A percentile compares a stretch with the other conserved stretches of the same genome.
Evolutionary conservation across 2,113 vertebrate genomes (phyloP).

Genomic region (Raja brachyura): DNA sequence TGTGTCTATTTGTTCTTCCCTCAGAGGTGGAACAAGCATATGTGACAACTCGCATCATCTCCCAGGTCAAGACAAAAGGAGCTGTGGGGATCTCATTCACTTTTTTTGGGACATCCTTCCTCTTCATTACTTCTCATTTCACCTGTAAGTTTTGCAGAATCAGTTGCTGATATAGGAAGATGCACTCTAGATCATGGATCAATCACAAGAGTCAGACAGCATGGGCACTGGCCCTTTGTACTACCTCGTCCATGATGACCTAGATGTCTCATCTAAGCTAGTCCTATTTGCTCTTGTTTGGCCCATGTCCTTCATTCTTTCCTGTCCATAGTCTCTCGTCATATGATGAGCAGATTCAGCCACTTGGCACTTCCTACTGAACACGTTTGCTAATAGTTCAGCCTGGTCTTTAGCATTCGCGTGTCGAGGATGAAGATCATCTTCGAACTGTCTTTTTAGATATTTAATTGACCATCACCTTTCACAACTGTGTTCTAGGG

Average conservation of each 20-base stretch:
- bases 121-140: conserved; percentile 96
- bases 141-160: conserved; percentile 73
- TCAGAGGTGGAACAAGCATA: conserved; percentile 85
- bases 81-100: conserved; percentile 82
- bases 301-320: no score
- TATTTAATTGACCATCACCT: no score
- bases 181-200: neutral
- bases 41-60: conserved; percentile 90
- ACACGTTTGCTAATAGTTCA: no score
- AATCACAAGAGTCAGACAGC: neutral
- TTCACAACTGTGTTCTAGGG: no score
- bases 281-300: neutral
- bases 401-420: no score
- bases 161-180: neutral
- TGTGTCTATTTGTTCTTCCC: conserved; percentile 12
- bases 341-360: no score
- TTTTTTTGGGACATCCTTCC: conserved; percentile 94
- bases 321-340: no score
- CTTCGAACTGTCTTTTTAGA: no score
- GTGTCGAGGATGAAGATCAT: no score
- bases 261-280: neutral
- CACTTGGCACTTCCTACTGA: no score
- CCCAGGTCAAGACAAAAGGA: conserved; percentile 97
- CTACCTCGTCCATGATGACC: no score
- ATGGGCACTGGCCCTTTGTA: no score